These are phyloP conservation scores for Notothenia coriiceps DNA, from an alignment of 2,113 vertebrate genomes.

Conservation along the genomic window DNA sequence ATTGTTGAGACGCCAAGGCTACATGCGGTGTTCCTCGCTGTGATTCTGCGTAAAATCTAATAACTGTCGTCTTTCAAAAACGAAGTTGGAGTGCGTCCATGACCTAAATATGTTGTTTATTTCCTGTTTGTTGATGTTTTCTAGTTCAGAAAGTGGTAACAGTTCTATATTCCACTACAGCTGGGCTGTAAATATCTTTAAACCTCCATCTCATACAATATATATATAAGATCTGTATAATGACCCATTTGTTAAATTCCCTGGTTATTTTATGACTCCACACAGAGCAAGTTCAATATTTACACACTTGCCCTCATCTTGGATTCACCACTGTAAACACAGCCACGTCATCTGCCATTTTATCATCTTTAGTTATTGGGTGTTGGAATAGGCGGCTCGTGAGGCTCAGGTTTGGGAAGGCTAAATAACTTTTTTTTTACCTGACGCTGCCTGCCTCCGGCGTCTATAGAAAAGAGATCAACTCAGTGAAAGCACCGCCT, in stretches of 20 bases:
- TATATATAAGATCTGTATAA: neutral
- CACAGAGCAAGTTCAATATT: neutral
- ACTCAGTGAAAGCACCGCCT: too few relatives aligned
- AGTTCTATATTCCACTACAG: slow-evolving; percentile 28
- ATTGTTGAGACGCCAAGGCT: slow-evolving; percentile 22
- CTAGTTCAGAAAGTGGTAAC: slow-evolving; percentile 24
- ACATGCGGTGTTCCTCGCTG: slow-evolving; percentile 16
- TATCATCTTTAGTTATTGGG: neutral
- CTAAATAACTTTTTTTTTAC: too few relatives aligned
- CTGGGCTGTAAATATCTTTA: slow-evolving; percentile 5
- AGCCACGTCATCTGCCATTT: neutral
- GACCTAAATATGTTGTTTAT: slow-evolving; percentile 33
- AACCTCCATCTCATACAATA: neutral
- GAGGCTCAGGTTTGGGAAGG: too few relatives aligned
- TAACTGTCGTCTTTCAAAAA: slow-evolving; percentile 58
- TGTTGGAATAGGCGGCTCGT: neutral
- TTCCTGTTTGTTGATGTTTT: slow-evolving; percentile 35
- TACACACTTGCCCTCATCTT: neutral
- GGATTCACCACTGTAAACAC: neutral
- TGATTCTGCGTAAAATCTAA: neutral
- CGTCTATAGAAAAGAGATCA: too few relatives aligned
- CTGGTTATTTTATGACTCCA: neutral
- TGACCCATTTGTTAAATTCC: neutral
- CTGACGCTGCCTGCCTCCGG: too few relatives aligned
- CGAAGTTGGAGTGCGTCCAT: slow-evolving; percentile 22